Evolutionary conservation across 2,888 invertebrate species (phyloP), one percentile per base, ranked within the genome.

Genomic region (Frankliniella intonsa): DNA sequence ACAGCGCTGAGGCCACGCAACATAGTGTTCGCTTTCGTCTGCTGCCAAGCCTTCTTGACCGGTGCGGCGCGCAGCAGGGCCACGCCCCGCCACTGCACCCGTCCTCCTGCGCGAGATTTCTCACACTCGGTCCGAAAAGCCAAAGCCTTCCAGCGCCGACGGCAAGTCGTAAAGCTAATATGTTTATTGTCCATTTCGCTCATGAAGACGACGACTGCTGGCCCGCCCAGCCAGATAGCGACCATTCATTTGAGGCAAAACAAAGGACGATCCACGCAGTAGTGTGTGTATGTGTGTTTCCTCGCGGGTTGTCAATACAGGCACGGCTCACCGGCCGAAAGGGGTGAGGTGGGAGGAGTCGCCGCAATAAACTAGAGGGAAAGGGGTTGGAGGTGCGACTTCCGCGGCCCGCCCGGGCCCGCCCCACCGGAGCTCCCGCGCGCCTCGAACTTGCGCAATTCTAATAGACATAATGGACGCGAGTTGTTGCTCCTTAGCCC

Each of bases 341-440:
- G 69, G 69, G 69, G 69, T 76, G 69, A 76, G 22, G 69, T 76
- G 69, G 69, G 69, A 76, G 69, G 69, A 76, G 69, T 76, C 69
- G 69, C 69, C 69, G 25, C 25, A 22, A 76, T 76, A 76, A 76
- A 38, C 22, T 25, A 76, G 25, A 76, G 3, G 69, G 69, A 76
- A 22, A 25, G 12, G 25, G 69, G 11, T 62, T 38, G 22, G 22
- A 22, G n/a, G 69, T 9, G 22, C 9, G 22, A 69, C 22, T 69
- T 69, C 22, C 22, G 17, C 55, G 55, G 55, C 55, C 55, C 19
- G 55, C 55, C 55, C 1, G 55, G 8, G 55, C 55, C 12, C 55
- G 17, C 55, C 55, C 38, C 3, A 38, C 38, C 38, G 38, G 3
- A 38, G 38, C 38, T 5, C 5, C 38, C 3, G 38, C 3, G 38